Conservation (phyloP, 64 coral and sea anemone species). For the Pachyseris speciosa region DNA sequence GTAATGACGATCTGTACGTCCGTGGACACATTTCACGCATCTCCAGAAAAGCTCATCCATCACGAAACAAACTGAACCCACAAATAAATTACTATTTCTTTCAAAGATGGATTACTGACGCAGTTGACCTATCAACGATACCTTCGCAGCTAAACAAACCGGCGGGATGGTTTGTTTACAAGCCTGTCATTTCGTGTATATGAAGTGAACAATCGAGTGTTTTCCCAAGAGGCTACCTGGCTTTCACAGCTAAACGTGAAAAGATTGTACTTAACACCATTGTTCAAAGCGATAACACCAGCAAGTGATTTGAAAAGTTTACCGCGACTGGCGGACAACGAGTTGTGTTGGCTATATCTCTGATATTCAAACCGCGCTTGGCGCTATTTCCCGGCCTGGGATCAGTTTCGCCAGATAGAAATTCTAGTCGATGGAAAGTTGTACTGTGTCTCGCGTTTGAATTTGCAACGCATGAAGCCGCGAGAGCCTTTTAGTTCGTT, state of each 20-base stretch:
- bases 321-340: background rate
- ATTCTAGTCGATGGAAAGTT: background rate
- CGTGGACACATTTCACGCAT: background rate
- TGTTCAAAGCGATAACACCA: background rate
- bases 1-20: background rate
- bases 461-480: background rate
- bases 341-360: background rate
- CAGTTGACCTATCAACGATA: background rate
- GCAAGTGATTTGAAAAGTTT: background rate
- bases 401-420: background rate
- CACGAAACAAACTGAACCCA: background rate
- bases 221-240: conserved; percentile 6
- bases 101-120: background rate
- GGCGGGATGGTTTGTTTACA: background rate
- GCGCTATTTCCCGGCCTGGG: background rate
- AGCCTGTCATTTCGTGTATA: background rate
- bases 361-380: background rate
- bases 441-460: background rate
- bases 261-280: background rate
- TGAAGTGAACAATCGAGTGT: background rate
- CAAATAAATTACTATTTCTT: background rate
- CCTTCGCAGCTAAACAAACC: background rate
- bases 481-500: background rate
- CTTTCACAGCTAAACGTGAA: background rate
- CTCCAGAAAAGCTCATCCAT: background rate